Conservation (phyloP, 1,140 invertebrate genomes). For the Zeugodacus cucurbitae region DNA sequence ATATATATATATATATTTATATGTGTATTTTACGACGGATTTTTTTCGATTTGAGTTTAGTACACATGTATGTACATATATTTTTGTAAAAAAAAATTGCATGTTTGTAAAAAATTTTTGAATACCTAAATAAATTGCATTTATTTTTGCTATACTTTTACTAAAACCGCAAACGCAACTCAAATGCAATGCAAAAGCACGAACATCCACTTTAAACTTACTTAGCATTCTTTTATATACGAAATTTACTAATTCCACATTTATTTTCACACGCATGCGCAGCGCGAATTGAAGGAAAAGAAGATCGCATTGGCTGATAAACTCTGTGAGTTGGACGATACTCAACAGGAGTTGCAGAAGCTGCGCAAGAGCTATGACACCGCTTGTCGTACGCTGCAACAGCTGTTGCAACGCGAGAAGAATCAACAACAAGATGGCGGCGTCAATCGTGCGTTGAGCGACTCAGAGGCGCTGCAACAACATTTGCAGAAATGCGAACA, state of each 20-base stretch:
- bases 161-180: not conserved
- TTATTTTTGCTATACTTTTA: constrained; percentile 3
- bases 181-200: not conserved
- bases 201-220: not conserved
- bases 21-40: not conserved
- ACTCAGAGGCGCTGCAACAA: constrained; percentile 50
- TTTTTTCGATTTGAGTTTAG: not conserved
- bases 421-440: constrained; percentile 56
- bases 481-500: constrained; percentile 53
- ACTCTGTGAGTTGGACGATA: constrained; percentile 55
- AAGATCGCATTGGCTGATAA: constrained; percentile 53
- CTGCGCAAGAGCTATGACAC: constrained; percentile 55
- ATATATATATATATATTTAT: constrained; percentile 2
- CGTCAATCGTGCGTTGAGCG: constrained; percentile 51
- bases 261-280: not conserved
- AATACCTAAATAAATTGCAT: not conserved
- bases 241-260: not conserved
- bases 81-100: constrained; percentile 34
- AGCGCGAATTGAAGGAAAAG: constrained; percentile 35
- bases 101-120: constrained; percentile 8
- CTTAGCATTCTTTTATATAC: not conserved
- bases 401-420: constrained; percentile 58
- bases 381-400: constrained; percentile 58
- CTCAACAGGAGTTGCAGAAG: constrained; percentile 54
- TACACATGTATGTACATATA: constrained; percentile 29